Evolutionary conservation across 2,113 vertebrate species (phyloP).

Genomic region (Odontesthes bonariensis): DNA sequence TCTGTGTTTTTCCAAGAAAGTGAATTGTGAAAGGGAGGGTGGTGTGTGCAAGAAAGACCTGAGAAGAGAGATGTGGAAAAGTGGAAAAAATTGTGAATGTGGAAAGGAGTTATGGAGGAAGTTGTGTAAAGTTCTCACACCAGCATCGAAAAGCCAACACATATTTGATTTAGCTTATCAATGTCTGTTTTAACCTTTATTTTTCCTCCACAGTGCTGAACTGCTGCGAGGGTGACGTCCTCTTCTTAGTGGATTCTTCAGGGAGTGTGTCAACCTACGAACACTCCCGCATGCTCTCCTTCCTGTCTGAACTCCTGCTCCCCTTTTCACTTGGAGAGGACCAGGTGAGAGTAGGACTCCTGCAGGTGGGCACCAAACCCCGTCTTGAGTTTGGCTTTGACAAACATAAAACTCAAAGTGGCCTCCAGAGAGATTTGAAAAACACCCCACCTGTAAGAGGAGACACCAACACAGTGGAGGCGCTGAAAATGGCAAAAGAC

Average conservation of each 20-base stretch:
- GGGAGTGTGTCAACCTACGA: constrained; percentile 94
- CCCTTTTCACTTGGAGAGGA: constrained; percentile 87
- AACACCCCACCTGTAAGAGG: constrained; percentile 87
- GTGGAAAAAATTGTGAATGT: constrained; percentile 49
- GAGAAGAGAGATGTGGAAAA: constrained; percentile 29
- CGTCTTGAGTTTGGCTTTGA: constrained; percentile 90
- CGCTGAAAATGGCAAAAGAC: constrained; percentile 84
- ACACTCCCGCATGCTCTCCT: constrained; percentile 88
- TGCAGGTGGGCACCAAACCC: constrained; percentile 91
- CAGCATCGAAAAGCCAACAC: background rate
- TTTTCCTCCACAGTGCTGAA: constrained; percentile 72
- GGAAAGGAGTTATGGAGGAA: constrained; percentile 13
- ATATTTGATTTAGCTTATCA: background rate
- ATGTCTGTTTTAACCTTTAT: background rate
- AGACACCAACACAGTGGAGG: constrained; percentile 92
- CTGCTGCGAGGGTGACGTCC: constrained; percentile 89
- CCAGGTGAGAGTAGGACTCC: constrained; percentile 88
- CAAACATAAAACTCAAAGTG: constrained; percentile 61
- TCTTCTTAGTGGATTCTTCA: constrained; percentile 94
- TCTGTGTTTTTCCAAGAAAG: constrained; percentile 48
- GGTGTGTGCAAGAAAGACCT: constrained; percentile 18
- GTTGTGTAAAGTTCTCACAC: background rate
- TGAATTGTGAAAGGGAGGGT: constrained; percentile 28
- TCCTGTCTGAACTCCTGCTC: constrained; percentile 89
- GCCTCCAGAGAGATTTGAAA: constrained; percentile 81